Conservation (phyloP, 2,113 vertebrate genomes). For the Bubalus kerabau region DNA sequence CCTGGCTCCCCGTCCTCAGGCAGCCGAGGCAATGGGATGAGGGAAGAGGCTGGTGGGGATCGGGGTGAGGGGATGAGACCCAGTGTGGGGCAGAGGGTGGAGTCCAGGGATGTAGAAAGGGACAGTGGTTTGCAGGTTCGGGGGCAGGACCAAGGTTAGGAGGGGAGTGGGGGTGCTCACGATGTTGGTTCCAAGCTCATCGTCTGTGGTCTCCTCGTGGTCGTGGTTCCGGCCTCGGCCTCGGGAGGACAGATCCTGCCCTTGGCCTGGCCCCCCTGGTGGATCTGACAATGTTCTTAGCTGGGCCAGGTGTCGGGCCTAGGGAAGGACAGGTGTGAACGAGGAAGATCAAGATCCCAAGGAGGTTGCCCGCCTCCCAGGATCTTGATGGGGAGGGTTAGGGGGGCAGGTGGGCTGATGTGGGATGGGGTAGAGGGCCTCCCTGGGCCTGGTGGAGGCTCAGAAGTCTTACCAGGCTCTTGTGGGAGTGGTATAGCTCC, state of each 20-base stretch:
- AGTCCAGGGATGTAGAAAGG: not conserved
- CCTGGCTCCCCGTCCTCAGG: not conserved
- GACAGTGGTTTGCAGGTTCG: not conserved
- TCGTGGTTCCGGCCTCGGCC: conserved; percentile 63
- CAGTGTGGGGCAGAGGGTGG: not conserved
- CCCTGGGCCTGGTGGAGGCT: not conserved
- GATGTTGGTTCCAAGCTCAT: conserved; percentile 76
- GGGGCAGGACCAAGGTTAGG: not conserved
- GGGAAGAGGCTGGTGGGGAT: not conserved
- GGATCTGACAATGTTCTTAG: conserved; percentile 70
- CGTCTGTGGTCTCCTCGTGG: conserved; percentile 71
- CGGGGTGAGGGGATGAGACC: not conserved
- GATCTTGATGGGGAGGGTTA: not conserved
- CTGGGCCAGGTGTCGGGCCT: conserved; percentile 74
- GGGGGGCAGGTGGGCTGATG: not conserved
- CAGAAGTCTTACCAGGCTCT: conserved; percentile 86
- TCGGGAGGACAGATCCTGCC: conserved; percentile 57
- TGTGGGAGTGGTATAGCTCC: conserved; percentile 89
- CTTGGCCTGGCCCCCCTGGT: conserved; percentile 29
- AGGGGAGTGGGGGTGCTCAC: conserved; percentile 33
- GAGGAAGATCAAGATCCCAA: not conserved
- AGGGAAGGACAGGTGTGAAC: not conserved
- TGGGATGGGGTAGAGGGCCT: not conserved
- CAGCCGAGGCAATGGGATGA: not conserved
- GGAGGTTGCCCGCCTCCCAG: not conserved